Evolutionary conservation across 2,888 invertebrate genomes (phyloP).

Genomic region (Dicyrtomina minuta): DNA sequence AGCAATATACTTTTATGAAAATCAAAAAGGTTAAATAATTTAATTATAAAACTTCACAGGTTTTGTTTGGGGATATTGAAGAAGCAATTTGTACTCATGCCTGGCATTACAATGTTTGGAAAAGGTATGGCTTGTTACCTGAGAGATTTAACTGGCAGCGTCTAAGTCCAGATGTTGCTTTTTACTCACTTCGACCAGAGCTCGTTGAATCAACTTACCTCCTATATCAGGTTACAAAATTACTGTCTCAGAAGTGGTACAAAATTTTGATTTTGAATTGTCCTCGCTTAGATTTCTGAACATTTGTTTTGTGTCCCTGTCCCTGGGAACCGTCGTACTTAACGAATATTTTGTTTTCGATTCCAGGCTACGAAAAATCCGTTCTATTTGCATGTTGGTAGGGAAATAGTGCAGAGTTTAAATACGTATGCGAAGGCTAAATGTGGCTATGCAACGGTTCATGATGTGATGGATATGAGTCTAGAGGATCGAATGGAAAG

Average conservation of each 20-base stretch:
- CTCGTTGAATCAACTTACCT: slow-evolving; percentile 66
- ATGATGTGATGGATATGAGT: slow-evolving; percentile 64
- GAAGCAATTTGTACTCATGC: slow-evolving; percentile 68
- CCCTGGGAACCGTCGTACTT: not conserved
- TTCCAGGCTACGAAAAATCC: slow-evolving; percentile 64
- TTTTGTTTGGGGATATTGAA: slow-evolving; percentile 65
- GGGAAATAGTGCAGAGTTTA: slow-evolving; percentile 62
- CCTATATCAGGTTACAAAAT: slow-evolving; percentile 58
- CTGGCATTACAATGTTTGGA: slow-evolving; percentile 65
- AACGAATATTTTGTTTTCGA: not conserved
- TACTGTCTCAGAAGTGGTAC: too few species aligned
- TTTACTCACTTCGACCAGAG: slow-evolving; percentile 67
- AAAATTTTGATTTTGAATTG: not conserved
- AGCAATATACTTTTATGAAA: too few species aligned
- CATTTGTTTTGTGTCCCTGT: not conserved
- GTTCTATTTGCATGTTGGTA: slow-evolving; percentile 67
- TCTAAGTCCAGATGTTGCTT: slow-evolving; percentile 62
- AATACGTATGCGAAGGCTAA: slow-evolving; percentile 60
- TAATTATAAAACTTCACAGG: too few species aligned
- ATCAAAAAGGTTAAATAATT: too few species aligned
- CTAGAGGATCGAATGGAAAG: slow-evolving; percentile 68
- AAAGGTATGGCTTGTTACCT: slow-evolving; percentile 62
- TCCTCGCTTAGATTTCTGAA: too few species aligned
- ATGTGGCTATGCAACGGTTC: slow-evolving; percentile 68
- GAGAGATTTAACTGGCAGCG: slow-evolving; percentile 60